Evolutionary conservation across 2,113 vertebrate genomes (phyloP), one percentile per base, ranked within the genome.

Genomic region (Phyllostomus hastatus): DNA sequence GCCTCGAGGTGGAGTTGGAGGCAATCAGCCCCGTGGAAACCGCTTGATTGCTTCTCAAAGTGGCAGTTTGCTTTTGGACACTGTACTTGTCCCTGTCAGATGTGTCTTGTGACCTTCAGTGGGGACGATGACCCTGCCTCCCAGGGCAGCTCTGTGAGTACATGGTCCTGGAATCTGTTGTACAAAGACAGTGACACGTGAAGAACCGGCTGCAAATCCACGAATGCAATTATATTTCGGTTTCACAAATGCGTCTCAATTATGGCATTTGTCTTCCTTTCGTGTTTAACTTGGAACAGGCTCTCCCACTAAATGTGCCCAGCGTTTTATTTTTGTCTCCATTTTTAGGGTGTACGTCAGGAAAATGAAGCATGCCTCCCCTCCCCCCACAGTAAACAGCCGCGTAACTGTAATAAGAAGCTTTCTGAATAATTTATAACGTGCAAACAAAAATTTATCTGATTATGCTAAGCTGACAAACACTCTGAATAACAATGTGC

Each of bases 341-440:
- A 38, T 64, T 93, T 97, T 92, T 59, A 94, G 85, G 95, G 88
- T 35, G 31, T 87, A 19, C 61, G 91, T 95, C 57, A 84, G 93
- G 94, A 95, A 96, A 97, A 91, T 93, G 72, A 97, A 96, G 90
- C 57, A 64, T 8, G 75, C 17, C 33, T 43, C 75, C 67, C 78
- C 82, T 80, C 48, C 75, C 67, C 78, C 82, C 84, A 73, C 82
- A 84, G 75, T 90, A 96, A 97, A 95, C 96, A 96, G 91, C 57
- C 79, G 73, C 54, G 91, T 79, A 93, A 81, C 90, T 95, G 95
- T 97, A 97, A 96, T 91, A 96, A 96, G 96, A 72, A 95, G 94
- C 86, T 95, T 97, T 92, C 70, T 97, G 97, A 97, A 98, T 97
- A 97, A 97, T 97, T 98, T 98, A 98, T 97, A 94, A 97, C 97